Evolutionary conservation across 2,113 vertebrate species (phyloP).

Genomic region (Haemorhous mexicanus): DNA sequence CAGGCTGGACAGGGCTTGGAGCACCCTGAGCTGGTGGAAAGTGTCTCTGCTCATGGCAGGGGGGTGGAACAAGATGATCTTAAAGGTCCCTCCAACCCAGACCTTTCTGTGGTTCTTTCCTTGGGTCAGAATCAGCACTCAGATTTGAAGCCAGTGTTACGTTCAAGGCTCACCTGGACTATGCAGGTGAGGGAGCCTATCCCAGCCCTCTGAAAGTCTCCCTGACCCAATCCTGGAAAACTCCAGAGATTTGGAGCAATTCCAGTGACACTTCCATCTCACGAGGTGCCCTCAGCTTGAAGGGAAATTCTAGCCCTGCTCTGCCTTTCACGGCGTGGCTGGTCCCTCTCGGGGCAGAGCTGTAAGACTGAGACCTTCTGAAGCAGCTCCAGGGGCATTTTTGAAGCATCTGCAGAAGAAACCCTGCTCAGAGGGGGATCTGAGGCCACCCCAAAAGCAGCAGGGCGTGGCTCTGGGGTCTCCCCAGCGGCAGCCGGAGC

Average conservation of each 20-base stretch:
- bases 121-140: not conserved
- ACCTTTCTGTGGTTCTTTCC: not conserved
- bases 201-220: not conserved
- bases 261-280: not conserved
- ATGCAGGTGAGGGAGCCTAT: not conserved
- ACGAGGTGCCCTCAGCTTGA: accelerated
- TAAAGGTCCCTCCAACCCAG: no score
- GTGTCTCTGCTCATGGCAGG: not conserved
- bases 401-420: not conserved
- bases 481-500: not conserved
- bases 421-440: not conserved
- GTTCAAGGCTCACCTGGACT: not conserved
- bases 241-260: not conserved
- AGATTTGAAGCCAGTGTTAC: not conserved
- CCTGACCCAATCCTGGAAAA: not conserved
- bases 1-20: accelerated
- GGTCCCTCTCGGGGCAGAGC: not conserved
- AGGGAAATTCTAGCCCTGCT: no score
- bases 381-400: not conserved
- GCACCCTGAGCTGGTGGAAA: accelerated
- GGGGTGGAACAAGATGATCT: accelerated
- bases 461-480: accelerated
- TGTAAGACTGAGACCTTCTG: not conserved
- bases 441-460: not conserved
- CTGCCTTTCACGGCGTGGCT: not conserved